Percentiles rank a stretch among this genome's conserved stretches.
Evolutionary conservation across 2,113 vertebrate genomes (phyloP).

Genomic region (Eleginops maclovinus): DNA sequence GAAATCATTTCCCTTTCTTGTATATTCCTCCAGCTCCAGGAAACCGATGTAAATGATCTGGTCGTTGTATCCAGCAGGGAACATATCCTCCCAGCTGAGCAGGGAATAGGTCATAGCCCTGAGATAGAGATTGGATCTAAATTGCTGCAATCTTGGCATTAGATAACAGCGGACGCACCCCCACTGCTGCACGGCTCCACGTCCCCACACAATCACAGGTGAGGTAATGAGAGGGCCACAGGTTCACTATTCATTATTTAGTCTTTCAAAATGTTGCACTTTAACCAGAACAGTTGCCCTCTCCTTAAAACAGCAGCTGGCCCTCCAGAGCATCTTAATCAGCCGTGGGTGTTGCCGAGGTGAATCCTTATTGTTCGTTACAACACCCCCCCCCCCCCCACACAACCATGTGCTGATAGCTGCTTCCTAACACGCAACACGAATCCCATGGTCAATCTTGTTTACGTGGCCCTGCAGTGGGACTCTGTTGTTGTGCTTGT

Average conservation of each 20-base stretch:
- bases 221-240: slow-evolving; percentile 60
- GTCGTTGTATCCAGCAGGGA: slow-evolving; percentile 46
- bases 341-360: slow-evolving; percentile 46
- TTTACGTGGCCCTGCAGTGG: slow-evolving; percentile 53
- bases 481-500: slow-evolving; percentile 43
- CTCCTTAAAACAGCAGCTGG: slow-evolving; percentile 42
- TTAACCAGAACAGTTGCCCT: slow-evolving; percentile 20
- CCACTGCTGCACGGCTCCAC: slow-evolving; percentile 30
- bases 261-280: slow-evolving; percentile 63
- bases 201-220: slow-evolving; percentile 52
- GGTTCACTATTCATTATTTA: slow-evolving; percentile 67
- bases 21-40: not conserved
- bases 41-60: slow-evolving; percentile 39
- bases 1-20: slow-evolving; percentile 1
- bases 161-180: slow-evolving; percentile 50
- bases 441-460: slow-evolving; percentile 54
- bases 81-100: slow-evolving; percentile 56
- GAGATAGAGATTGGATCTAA: slow-evolving; percentile 74
- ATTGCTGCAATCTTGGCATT: slow-evolving; percentile 71
- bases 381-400: slow-evolving; percentile 16
- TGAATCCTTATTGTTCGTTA: slow-evolving; percentile 67
- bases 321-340: slow-evolving; percentile 57
- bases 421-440: slow-evolving; percentile 50
- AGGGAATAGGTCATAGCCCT: slow-evolving; percentile 58
- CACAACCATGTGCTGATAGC: slow-evolving; percentile 51